These are phyloP conservation scores for Rhamnusium bicolor DNA, from an alignment of 2,888 invertebrate species.

Conservation along the genomic window DNA sequence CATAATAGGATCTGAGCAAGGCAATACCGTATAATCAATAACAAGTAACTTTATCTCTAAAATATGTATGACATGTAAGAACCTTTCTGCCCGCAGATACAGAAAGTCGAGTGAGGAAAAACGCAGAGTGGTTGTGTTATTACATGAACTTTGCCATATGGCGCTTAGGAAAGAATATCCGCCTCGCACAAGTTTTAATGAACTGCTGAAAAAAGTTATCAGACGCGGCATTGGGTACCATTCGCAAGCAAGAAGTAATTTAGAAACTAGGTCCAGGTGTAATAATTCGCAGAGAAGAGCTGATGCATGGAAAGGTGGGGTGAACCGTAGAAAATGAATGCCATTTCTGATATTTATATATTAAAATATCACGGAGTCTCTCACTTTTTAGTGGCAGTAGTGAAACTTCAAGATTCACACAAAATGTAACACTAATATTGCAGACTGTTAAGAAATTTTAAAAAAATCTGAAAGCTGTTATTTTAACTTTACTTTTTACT, in stretches of 20 bases:
- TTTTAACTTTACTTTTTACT: too few species aligned
- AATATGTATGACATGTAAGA: conserved; percentile 36
- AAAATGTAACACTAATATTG: too few species aligned
- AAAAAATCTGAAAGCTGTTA: too few species aligned
- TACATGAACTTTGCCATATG: conserved; percentile 52
- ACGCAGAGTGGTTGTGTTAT: conserved; percentile 20
- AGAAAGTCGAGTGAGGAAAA: conserved; percentile 31
- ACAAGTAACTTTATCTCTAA: conserved; percentile 28
- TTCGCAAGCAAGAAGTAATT: conserved; percentile 52
- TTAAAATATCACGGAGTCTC: not conserved
- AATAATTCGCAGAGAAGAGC: conserved; percentile 50
- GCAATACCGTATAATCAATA: conserved; percentile 27
- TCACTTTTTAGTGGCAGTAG: not conserved
- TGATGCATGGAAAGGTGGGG: conserved; percentile 36
- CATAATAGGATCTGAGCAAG: conserved; percentile 14
- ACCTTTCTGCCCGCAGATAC: conserved; percentile 18
- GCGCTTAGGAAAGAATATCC: conserved; percentile 48
- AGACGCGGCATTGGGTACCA: conserved; percentile 56
- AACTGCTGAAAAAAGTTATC: conserved; percentile 64
- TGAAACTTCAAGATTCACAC: not conserved
- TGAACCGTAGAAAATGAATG: conserved; percentile 26
- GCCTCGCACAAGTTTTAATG: conserved; percentile 61
- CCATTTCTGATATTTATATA: conserved; percentile 6
- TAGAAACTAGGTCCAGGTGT: conserved; percentile 61
- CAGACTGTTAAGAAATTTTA: too few species aligned